These are phyloP conservation scores for Galeruca laticollis DNA, from an alignment of 2,888 invertebrate species.

Conservation along the genomic window DNA sequence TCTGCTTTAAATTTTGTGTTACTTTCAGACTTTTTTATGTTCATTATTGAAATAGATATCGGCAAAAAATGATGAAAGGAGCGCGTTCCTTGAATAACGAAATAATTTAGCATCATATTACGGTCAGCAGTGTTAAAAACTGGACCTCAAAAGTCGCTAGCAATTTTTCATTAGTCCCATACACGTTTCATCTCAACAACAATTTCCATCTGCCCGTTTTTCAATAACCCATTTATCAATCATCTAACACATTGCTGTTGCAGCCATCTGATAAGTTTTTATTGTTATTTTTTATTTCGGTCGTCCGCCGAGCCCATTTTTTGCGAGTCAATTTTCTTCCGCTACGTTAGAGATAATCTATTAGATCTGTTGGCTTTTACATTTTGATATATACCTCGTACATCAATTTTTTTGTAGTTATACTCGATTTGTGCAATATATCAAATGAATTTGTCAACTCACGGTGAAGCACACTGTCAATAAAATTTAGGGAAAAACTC, in stretches of 20 bases:
- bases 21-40: background rate
- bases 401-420: conserved; percentile 40
- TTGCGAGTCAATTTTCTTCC: conserved; percentile 46
- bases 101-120: conserved; percentile 22
- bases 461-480: conserved; percentile 22
- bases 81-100: background rate
- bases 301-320: conserved; percentile 38
- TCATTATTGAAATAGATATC: background rate
- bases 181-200: conserved; percentile 18
- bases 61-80: background rate
- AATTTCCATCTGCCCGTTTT: conserved; percentile 44
- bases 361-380: conserved; percentile 46
- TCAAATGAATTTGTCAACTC: conserved; percentile 47
- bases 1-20: too few relatives aligned
- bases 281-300: conserved; percentile 40
- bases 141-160: conserved; percentile 14
- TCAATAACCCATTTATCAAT: conserved; percentile 58
- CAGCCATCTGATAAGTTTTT: conserved; percentile 55
- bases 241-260: conserved; percentile 49
- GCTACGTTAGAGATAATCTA: conserved; percentile 47
- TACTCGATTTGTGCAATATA: conserved; percentile 41
- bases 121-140: conserved; percentile 20
- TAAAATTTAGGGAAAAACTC: conserved; percentile 30
- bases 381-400: conserved; percentile 47
- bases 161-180: conserved; percentile 29